Evolutionary conservation across 2,113 vertebrate genomes (phyloP).

Genomic region (Sminthopsis crassicaudata): DNA sequence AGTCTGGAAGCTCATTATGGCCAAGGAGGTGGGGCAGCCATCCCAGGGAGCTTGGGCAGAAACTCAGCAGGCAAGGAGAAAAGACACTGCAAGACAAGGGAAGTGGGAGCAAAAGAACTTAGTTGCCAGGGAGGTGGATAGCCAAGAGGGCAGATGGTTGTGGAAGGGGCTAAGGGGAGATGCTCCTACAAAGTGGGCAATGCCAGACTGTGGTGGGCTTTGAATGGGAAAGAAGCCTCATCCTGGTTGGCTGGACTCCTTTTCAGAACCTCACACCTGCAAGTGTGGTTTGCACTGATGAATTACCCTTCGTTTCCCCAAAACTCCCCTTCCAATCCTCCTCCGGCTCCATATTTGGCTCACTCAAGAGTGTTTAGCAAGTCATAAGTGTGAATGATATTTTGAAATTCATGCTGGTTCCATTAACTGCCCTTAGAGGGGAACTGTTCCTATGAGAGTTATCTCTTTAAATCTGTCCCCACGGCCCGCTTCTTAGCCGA

Average conservation of each 20-base stretch:
- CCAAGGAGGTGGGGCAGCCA: not conserved
- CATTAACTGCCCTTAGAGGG: not conserved
- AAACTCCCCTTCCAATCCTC: not conserved
- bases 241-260: not conserved
- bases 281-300: not conserved
- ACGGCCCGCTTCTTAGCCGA: not conserved
- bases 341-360: not conserved
- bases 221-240: not conserved
- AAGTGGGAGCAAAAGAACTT: not conserved
- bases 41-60: not conserved
- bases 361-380: slow-evolving; percentile 8
- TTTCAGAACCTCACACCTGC: not conserved
- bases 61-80: not conserved
- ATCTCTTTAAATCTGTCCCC: slow-evolving; percentile 11
- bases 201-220: not conserved
- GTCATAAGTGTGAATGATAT: slow-evolving; percentile 16
- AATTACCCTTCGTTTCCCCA: not conserved
- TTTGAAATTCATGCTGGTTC: slow-evolving; percentile 9
- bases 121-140: not conserved
- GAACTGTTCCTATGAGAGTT: slow-evolving; percentile 1
- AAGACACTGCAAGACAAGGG: not conserved
- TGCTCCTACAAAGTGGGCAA: not conserved
- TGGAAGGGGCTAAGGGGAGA: not conserved
- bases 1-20: not conserved
- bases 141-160: not conserved